phyloP scores from a whole-genome alignment of 2,888 invertebrate species.

The Cataglyphis altisquamis region DNA sequence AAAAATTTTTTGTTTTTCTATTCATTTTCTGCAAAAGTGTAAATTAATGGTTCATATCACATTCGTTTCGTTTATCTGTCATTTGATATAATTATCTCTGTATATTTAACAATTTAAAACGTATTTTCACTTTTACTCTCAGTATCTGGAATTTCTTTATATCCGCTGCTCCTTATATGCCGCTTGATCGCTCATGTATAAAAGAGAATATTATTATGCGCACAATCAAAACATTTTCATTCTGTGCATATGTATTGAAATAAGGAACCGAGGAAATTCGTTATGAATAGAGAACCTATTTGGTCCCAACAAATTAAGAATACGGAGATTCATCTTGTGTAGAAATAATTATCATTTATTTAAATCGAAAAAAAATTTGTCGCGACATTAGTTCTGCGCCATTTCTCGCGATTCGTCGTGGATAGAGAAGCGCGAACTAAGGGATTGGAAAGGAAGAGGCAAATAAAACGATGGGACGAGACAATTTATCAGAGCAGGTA shows the following conservation, averaged over 20 bases:
- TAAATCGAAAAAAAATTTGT: not conserved
- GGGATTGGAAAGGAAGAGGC: not conserved
- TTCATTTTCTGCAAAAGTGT: not conserved
- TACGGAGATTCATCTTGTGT: not conserved
- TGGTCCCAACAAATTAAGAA: not conserved
- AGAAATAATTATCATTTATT: slow-evolving; percentile 1
- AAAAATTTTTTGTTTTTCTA: not conserved
- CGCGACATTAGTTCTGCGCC: slow-evolving; percentile 2
- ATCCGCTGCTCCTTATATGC: not conserved
- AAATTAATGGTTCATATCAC: not conserved
- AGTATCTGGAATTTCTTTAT: too few species aligned
- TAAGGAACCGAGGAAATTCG: not conserved
- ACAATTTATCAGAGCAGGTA: slow-evolving; percentile 74
- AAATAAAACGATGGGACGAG: slow-evolving; percentile 12
- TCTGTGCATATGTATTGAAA: not conserved
- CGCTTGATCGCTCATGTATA: not conserved
- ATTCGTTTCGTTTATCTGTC: not conserved
- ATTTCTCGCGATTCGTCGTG: slow-evolving; percentile 31
- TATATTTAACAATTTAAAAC: too few species aligned
- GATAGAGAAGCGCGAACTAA: slow-evolving; percentile 16
- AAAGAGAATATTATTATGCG: too few species aligned
- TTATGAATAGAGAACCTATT: not conserved
- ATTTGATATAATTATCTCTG: too few species aligned
- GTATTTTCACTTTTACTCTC: too few species aligned
- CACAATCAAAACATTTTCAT: too few species aligned